These are phyloP conservation scores for Synaphobranchus kaupii DNA, from an alignment of 2,797 vertebrate genomes.

Conservation along the genomic window DNA sequence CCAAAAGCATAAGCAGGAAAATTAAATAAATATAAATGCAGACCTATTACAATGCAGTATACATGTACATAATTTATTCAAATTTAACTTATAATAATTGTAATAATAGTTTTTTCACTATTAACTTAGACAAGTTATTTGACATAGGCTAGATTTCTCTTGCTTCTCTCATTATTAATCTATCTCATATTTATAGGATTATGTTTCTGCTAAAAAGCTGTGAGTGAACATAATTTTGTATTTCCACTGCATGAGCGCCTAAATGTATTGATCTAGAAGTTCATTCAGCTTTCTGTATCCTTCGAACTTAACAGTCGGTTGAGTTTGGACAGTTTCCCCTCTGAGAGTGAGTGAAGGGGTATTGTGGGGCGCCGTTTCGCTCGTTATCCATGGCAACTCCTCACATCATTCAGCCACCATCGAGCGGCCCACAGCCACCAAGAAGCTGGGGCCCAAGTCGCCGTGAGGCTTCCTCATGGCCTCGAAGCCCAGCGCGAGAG, in stretches of 20 bases:
- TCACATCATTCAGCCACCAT: constrained; percentile 62
- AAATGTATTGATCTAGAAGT: constrained; percentile 29
- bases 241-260: constrained; percentile 1
- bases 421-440: constrained; percentile 19
- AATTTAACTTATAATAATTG: too few relatives aligned
- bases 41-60: not conserved
- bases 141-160: not conserved
- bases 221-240: not conserved
- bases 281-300: constrained; percentile 41
- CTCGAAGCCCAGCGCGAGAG: constrained; percentile 37
- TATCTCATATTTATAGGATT: not conserved
- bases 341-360: constrained; percentile 53
- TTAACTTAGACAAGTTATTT: not conserved
- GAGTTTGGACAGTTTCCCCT: constrained; percentile 55
- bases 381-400: constrained; percentile 63
- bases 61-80: not conserved
- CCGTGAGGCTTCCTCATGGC: constrained; percentile 39
- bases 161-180: not conserved
- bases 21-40: not conserved
- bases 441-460: constrained; percentile 33
- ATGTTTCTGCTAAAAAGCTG: not conserved
- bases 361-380: constrained; percentile 62
- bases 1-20: not conserved
- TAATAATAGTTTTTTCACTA: too few relatives aligned
- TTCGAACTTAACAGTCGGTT: constrained; percentile 63